Evolutionary conservation across 1,140 invertebrate species (phyloP), one percentile per base, ranked within the genome.

Genomic region (Bombus soroeensis): DNA sequence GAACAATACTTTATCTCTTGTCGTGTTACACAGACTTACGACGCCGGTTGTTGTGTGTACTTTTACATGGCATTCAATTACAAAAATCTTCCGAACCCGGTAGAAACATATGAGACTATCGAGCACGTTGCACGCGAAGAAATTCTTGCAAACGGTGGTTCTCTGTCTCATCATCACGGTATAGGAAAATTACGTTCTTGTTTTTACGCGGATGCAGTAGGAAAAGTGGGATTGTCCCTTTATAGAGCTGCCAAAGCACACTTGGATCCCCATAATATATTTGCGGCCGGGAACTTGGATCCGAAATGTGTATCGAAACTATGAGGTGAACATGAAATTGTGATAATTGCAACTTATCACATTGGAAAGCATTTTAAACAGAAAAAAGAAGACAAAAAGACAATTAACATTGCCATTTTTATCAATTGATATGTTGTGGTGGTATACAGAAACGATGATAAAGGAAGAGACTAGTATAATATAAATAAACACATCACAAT

Each of bases 51-150:
- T 90, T 99, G 99, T 94, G 97, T 99, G 77, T 99, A 99, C 94
- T 99, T 99, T 95, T 99, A 99, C 94, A 98, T 99, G 96, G 99
- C 97, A 1, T 99, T 99, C 94, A 98, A 98, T 93, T 97, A 97
- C 93, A 92, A 94, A 10, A 95, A 96, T 15, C 94, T 97, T 28
- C 88, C 94, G 34, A 96, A 98, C 94, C 98, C 98, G 0, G 96
- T 99, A 3, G 94, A 96, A n/a, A 95, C 97, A 0, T 99, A 99
- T 95, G 98, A 99, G 91, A 94, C 97, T 66, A 97, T 98, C 43
- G 97, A 99, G 95, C 96, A 96, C 37, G 96, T 96, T 74, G 99
- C 99, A 0, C 95, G 99, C 66, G 97, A 99, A 88, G 99, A 99
- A 95, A 99, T 99, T 84, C 95, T 99, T 25, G 97, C 97, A 3